Base-by-base conservation (phyloP, 2,888 invertebrate genomes). In the Leptura quadrifasciata region DNA sequence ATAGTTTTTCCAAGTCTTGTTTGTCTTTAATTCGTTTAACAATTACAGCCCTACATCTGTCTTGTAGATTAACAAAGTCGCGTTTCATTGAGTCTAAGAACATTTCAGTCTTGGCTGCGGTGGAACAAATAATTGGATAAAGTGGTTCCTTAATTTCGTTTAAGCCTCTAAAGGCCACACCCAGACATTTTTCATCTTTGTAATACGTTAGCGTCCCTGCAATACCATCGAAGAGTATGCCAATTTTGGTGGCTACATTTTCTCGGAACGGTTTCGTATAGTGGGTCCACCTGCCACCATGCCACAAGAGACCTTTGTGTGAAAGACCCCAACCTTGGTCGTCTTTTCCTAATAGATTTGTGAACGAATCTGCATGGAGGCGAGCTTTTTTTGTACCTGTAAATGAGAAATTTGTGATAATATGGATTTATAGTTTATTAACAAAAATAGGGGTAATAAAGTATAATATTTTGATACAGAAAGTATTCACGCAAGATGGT, bases 31-130 rank as follows among this genome's bases (percentile, higher is more conserved):
- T 85, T 64, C 90, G 88, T 71, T 91, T 91, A 75, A 93, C 90
- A 80, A 94, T 93, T 71, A 91, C 91, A 0, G 92, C 92, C 21
- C 93, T 89, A 85, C 93, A 93, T 54, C 94, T 90, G 88, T 95
- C 94, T 85, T 94, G 94, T 6, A 95, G 90, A 86, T 91, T 93
- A 0, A 92, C 91, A 85, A 93, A 94, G 84, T 93, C 93, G 55
- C 94, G 88, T 77, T 91, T 91, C 81, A 92, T 91, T 31, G 89
- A 88, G 35, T 91, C 91, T 18, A 95, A 87, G 0, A 92, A 91
- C 93, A 95, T 94, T 88, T 94, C 93, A 1, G 94, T 94, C 88
- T 94, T 94, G 18, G 94, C 94, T 0, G 94, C 94, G 0, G 94
- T 94, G 1, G 94, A 94, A 83, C 93, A 93, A 10, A 94, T 91